Evolutionary conservation across 2,113 vertebrate genomes (phyloP).

Genomic region (Turnix velox): DNA sequence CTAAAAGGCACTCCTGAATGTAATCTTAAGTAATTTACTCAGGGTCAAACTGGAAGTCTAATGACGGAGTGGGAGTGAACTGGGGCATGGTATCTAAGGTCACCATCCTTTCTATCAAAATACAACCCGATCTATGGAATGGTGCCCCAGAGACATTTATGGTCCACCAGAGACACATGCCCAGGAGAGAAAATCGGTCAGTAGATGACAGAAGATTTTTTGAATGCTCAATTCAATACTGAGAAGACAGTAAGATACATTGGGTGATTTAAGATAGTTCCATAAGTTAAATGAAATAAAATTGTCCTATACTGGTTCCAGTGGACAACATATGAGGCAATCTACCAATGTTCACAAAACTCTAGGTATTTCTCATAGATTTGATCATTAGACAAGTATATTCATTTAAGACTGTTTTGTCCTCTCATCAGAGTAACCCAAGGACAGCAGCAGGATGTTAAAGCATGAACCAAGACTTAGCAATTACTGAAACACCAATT

Average conservation of each 20-base stretch:
- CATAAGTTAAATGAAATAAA: neutral
- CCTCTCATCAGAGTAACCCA: neutral
- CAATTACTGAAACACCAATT: conserved; percentile 30
- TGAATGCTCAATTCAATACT: rapidly evolving
- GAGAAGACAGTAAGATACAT: neutral
- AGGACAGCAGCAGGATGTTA: neutral
- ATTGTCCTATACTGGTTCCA: neutral
- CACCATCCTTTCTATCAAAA: neutral
- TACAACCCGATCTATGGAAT: neutral
- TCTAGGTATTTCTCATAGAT: neutral
- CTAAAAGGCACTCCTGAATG: neutral
- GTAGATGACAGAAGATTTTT: neutral
- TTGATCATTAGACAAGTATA: neutral
- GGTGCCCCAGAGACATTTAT: neutral
- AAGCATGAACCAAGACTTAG: neutral
- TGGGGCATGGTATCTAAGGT: neutral
- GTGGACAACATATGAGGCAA: neutral
- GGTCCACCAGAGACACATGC: neutral
- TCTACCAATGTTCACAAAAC: neutral
- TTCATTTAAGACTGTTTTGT: neutral
- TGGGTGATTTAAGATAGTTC: neutral
- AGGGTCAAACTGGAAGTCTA: neutral
- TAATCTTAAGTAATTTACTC: neutral
- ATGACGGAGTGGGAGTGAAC: neutral
- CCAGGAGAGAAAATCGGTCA: neutral